These are phyloP conservation scores for Exephanes ischioxanthus DNA, from an alignment of 2,888 invertebrate species.

Conservation along the genomic window DNA sequence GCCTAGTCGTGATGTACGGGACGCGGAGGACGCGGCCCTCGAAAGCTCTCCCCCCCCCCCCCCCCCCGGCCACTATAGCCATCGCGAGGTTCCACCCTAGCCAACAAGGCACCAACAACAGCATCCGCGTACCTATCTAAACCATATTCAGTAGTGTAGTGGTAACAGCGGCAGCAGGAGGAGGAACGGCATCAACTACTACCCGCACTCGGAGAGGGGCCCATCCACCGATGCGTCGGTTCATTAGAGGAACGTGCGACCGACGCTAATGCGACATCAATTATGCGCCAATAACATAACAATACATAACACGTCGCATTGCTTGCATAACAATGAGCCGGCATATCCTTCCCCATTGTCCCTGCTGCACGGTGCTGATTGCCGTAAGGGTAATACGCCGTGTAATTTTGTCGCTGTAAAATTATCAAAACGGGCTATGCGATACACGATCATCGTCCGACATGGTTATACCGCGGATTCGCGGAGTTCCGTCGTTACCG, in stretches of 20 bases:
- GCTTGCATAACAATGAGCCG: constrained; percentile 81
- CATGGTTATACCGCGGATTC: constrained; percentile 21
- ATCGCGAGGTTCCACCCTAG: constrained; percentile 38
- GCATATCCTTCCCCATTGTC: constrained; percentile 71
- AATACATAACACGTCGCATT: constrained; percentile 83
- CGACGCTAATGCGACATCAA: constrained; percentile 82
- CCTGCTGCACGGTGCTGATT: constrained; percentile 69
- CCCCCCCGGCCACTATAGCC: constrained; percentile 28
- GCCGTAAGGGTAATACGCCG: constrained; percentile 77
- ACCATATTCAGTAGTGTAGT: constrained; percentile 36
- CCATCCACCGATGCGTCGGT: constrained; percentile 75
- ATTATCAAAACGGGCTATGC: constrained; percentile 63
- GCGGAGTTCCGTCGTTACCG: constrained; percentile 24
- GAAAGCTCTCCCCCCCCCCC: constrained; percentile 53
- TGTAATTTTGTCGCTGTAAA: constrained; percentile 76
- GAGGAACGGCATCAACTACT: constrained; percentile 34
- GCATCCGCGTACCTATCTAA: constrained; percentile 47
- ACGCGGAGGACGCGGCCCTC: constrained; percentile 68
- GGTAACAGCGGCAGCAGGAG: constrained; percentile 12
- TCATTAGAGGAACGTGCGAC: constrained; percentile 80
- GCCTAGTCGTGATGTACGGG: constrained; percentile 69
- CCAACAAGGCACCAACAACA: constrained; percentile 53
- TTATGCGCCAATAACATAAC: constrained; percentile 83
- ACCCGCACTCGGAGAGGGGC: constrained; percentile 32
- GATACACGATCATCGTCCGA: constrained; percentile 56